phyloP scores from a whole-genome alignment of 2,113 vertebrate genomes.

The Gallinago paraguaiae region DNA sequence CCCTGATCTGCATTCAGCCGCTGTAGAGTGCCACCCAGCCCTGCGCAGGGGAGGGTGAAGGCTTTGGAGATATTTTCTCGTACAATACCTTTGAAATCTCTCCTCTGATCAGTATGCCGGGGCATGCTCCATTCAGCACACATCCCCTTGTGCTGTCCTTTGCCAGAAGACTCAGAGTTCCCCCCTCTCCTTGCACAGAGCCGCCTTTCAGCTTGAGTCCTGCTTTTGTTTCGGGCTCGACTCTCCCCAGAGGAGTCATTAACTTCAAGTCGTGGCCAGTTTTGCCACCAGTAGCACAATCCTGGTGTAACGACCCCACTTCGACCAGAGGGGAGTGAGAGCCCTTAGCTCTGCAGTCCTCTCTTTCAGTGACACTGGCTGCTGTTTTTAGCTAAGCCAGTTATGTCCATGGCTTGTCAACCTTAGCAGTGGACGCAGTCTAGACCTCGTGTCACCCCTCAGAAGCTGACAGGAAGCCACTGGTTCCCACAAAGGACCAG shows the following conservation, averaged over 20 bases:
- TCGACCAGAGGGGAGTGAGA: accelerated
- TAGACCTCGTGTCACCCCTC: neutral
- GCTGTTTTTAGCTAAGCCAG: neutral
- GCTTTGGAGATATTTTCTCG: slow-evolving; percentile 3
- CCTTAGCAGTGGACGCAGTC: neutral
- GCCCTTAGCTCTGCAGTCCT: neutral
- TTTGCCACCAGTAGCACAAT: neutral
- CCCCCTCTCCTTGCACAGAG: neutral
- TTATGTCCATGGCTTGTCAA: neutral
- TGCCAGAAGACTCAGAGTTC: neutral
- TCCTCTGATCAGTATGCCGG: neutral
- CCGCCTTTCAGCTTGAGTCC: neutral
- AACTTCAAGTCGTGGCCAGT: neutral
- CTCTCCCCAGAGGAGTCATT: neutral
- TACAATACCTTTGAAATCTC: neutral
- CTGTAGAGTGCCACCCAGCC: neutral
- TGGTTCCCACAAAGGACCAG: neutral
- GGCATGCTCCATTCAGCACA: neutral
- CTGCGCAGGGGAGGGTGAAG: neutral
- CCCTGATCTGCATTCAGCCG: neutral
- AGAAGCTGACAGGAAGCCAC: neutral
- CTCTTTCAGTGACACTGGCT: neutral
- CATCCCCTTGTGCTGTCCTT: slow-evolving; percentile 11
- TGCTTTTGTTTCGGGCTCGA: neutral
- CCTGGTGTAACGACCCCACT: neutral